A percentile compares a stretch with the other conserved stretches of the same genome.
These are phyloP conservation scores for Phyllostomus discolor DNA, from an alignment of 2,113 vertebrate species.

Conservation along the genomic window DNA sequence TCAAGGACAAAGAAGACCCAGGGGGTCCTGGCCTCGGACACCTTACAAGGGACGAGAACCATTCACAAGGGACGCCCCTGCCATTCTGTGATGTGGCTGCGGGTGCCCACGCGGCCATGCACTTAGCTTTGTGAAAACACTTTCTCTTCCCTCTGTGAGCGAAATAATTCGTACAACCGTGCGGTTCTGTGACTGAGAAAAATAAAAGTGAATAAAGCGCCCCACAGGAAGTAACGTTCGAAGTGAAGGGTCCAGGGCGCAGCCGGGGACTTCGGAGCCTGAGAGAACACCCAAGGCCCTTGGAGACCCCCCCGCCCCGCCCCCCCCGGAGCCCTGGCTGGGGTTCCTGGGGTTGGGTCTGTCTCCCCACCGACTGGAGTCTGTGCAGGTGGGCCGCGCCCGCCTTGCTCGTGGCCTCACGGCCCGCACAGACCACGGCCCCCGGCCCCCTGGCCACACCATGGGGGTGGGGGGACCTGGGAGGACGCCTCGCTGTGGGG, in stretches of 20 bases:
- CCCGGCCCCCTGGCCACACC: rapidly evolving
- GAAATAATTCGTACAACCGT: not conserved
- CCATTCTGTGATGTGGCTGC: rapidly evolving
- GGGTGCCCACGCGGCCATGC: not conserved
- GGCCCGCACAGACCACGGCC: not conserved
- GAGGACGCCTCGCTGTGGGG: not conserved
- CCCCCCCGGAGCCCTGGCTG: not conserved
- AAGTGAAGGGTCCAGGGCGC: not conserved
- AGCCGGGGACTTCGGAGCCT: not conserved
- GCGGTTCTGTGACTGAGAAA: not conserved
- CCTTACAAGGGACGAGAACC: not conserved
- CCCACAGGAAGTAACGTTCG: rapidly evolving
- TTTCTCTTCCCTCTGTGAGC: not conserved
- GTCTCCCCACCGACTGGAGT: rapidly evolving
- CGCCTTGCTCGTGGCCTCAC: too few relatives aligned
- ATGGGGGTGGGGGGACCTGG: rapidly evolving
- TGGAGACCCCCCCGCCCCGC: not conserved
- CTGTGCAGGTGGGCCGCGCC: not conserved
- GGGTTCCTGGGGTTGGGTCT: rapidly evolving
- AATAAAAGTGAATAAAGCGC: not conserved
- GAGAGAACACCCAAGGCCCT: too few relatives aligned
- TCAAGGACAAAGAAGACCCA: not conserved
- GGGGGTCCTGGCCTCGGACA: not conserved
- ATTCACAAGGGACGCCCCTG: rapidly evolving
- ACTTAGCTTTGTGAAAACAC: not conserved